Base-by-base conservation (phyloP, 1,140 invertebrate species). In the Ceratina calcarata region DNA sequence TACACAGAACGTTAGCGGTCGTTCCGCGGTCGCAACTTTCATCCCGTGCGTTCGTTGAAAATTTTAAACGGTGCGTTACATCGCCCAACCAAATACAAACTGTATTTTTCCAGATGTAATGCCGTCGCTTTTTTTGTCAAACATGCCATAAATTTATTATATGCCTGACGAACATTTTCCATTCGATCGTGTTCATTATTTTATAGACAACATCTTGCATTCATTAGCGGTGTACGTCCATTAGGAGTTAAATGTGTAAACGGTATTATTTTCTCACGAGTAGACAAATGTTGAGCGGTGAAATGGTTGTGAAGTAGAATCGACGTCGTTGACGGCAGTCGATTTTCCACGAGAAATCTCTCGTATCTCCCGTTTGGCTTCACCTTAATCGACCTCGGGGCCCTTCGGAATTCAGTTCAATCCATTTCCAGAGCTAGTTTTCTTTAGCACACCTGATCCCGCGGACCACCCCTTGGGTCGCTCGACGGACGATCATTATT, bases 381-480 rank as follows among this genome's bases (percentile, higher is more conserved):
- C 85, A 83, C 85, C 84, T 84, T 86, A 86, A 86, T 86, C 85
- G 85, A 86, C 84, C 84, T 67, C 80, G 58, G 61, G 69, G 72
- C 80, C 81, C 81, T 83, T 51, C 79, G 85, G 78, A 86, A 86
- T 86, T 86, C 84, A 65, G 71, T 83, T 67, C 85, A 86, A 86
- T 86, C 84, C 85, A 86, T 86, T 86, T 86, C 74, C 66, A 76
- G 22, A 60, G 76, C 74, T 86, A 86, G 84, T 86, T 86, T 86
- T 78, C 84, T 80, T 86, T 77, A 27, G 74, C 68, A 61, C 85
- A 86, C 85, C 85, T 86, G 85, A 86, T 86, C 85, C 82, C 77
- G 73, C 58, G 69, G 60, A 62, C 86, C 67, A 55, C 80, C 58
- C 80, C 55, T 45, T 10, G 49, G 71, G 53, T 72, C 51, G 53